Evolutionary conservation across 2,888 invertebrate genomes (phyloP).

Genomic region (Chrysotoxum bicinctum): DNA sequence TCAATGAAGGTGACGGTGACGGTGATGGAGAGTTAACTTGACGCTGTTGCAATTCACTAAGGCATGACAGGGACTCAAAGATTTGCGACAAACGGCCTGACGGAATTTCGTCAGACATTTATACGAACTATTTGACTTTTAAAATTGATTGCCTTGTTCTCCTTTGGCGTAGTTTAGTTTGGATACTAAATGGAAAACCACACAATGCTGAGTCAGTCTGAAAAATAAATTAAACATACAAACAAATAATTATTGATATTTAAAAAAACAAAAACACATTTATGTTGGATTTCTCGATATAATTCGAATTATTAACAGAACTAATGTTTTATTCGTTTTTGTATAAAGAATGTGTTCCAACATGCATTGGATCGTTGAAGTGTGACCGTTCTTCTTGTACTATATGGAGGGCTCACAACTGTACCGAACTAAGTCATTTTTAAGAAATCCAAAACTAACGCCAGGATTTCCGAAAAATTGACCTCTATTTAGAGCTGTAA

Average conservation of each 20-base stretch:
- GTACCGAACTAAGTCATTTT: too few species aligned
- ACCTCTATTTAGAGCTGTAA: too few species aligned
- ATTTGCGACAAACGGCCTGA: slow-evolving; percentile 91
- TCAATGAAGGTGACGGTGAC: slow-evolving; percentile 74
- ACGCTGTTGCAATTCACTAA: slow-evolving; percentile 85
- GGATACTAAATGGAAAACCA: not conserved
- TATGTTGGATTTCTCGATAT: too few species aligned
- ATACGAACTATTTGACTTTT: slow-evolving; percentile 49
- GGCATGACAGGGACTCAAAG: slow-evolving; percentile 90
- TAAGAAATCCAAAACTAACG: too few species aligned
- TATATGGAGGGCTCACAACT: too few species aligned
- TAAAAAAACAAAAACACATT: too few species aligned
- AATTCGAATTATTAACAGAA: too few species aligned
- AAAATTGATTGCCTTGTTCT: not conserved
- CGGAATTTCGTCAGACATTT: slow-evolving; percentile 86
- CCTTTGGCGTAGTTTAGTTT: not conserved
- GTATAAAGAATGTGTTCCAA: too few species aligned
- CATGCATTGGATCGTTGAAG: too few species aligned
- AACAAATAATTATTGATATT: slow-evolving; percentile 21
- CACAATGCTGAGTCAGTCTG: slow-evolving; percentile 31
- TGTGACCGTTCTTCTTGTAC: too few species aligned
- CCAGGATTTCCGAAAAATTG: too few species aligned
- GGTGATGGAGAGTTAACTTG: slow-evolving; percentile 76
- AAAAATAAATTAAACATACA: slow-evolving; percentile 14
- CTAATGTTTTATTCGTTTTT: too few species aligned